These are phyloP conservation scores for Pollenia griseotomentosa DNA, from an alignment of 2,888 invertebrate genomes.

Conservation along the genomic window DNA sequence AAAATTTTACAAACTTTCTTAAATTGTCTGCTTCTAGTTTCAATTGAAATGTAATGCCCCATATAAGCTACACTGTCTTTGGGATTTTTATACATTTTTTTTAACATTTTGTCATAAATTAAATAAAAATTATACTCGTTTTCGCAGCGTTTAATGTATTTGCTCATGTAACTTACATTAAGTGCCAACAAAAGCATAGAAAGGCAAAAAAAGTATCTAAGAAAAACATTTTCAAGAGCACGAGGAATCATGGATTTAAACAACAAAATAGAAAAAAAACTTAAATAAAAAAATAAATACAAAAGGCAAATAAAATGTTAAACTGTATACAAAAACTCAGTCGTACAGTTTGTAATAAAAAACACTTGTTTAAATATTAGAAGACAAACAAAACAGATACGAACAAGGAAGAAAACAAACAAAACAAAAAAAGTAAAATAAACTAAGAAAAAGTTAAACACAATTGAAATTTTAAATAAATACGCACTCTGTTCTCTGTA, in stretches of 20 bases:
- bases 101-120: background rate
- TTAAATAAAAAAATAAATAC: slow-evolving; percentile 14
- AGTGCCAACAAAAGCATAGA: slow-evolving; percentile 16
- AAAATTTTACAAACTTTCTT: slow-evolving; percentile 2
- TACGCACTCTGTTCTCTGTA: slow-evolving; percentile 6
- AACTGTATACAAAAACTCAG: slow-evolving; percentile 1
- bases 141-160: slow-evolving; percentile 1
- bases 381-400: slow-evolving; percentile 3
- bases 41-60: slow-evolving; percentile 2
- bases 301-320: slow-evolving; percentile 29
- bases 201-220: background rate
- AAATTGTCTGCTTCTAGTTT: background rate
- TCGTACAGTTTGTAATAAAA: slow-evolving; percentile 4
- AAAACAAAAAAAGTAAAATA: slow-evolving; percentile 5
- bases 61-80: background rate
- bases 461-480: slow-evolving; percentile 42
- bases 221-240: slow-evolving; percentile 29
- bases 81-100: background rate
- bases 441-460: slow-evolving; percentile 36
- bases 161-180: slow-evolving; percentile 21
- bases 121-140: slow-evolving; percentile 2
- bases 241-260: slow-evolving; percentile 7
- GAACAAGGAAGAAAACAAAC: slow-evolving; percentile 3
- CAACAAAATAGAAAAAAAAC: background rate
- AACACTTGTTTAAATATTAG: slow-evolving; percentile 66